These are phyloP conservation scores for Galagoides demidoff DNA, from an alignment of 2,797 vertebrate genomes.

Conservation along the genomic window DNA sequence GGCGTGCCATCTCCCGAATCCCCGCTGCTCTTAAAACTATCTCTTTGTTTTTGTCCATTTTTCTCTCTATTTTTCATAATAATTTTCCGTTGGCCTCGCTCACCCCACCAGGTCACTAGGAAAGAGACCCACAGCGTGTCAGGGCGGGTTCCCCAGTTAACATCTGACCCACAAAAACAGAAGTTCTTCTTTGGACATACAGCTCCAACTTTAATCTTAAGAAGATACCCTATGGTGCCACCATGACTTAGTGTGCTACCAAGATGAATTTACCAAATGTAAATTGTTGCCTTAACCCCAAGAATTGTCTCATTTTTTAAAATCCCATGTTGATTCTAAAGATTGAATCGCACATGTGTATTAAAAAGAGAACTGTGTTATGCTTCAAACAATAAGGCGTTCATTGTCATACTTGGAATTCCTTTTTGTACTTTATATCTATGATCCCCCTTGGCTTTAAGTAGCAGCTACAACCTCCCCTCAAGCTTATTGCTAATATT, in stretches of 20 bases:
- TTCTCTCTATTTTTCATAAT: too few species aligned
- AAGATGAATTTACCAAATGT: not conserved
- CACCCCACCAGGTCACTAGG: too few species aligned
- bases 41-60: too few species aligned
- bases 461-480: not conserved
- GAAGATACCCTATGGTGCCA: not conserved
- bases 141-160: not conserved
- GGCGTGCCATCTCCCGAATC: too few species aligned
- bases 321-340: not conserved
- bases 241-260: not conserved
- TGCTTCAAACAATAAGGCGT: not conserved
- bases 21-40: too few species aligned
- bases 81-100: too few species aligned
- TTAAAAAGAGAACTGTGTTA: not conserved
- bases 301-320: not conserved
- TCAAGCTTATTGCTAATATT: not conserved
- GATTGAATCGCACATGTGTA: not conserved
- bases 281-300: not conserved
- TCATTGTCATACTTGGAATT: not conserved
- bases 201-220: not conserved
- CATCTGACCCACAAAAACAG: not conserved
- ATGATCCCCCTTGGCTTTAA: not conserved
- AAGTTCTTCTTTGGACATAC: not conserved
- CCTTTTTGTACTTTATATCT: not conserved
- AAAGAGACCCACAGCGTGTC: too few species aligned